Conservation (phyloP, 2,888 invertebrate genomes). For the Hedychridium roseum region DNA sequence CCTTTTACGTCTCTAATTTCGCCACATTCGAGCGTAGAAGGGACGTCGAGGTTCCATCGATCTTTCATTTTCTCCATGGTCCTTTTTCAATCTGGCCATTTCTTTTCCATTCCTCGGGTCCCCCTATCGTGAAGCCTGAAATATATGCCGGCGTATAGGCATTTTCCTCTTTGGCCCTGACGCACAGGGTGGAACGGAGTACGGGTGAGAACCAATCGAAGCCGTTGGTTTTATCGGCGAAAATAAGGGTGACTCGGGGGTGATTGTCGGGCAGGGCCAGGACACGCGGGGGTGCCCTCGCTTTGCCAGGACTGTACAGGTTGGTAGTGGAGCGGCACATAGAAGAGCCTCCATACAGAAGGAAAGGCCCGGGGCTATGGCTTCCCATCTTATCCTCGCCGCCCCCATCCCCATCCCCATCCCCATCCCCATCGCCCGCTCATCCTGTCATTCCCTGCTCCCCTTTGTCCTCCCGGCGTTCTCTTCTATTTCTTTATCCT, state of each 20-base stretch:
- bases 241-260: slow-evolving; percentile 26
- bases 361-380: slow-evolving; percentile 56
- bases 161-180: too few species aligned
- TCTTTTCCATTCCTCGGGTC: slow-evolving; percentile 22
- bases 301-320: slow-evolving; percentile 45
- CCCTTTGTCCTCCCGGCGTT: slow-evolving; percentile 1
- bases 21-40: too few species aligned
- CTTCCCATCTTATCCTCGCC: slow-evolving; percentile 55
- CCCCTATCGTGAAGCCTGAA: not conserved
- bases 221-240: slow-evolving; percentile 38
- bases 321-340: slow-evolving; percentile 19
- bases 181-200: too few species aligned
- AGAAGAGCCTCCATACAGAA: slow-evolving; percentile 37
- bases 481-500: too few species aligned
- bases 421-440: too few species aligned
- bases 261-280: slow-evolving; percentile 16
- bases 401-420: too few species aligned
- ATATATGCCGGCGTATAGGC: too few species aligned
- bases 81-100: not conserved
- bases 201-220: slow-evolving; percentile 41
- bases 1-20: too few species aligned
- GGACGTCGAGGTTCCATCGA: too few species aligned
- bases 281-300: slow-evolving; percentile 14
- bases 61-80: slow-evolving; percentile 5
- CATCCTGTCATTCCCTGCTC: slow-evolving; percentile 14